phyloP scores from a whole-genome alignment of 2,888 invertebrate species.

The Caenorhabditis sulstoni region DNA sequence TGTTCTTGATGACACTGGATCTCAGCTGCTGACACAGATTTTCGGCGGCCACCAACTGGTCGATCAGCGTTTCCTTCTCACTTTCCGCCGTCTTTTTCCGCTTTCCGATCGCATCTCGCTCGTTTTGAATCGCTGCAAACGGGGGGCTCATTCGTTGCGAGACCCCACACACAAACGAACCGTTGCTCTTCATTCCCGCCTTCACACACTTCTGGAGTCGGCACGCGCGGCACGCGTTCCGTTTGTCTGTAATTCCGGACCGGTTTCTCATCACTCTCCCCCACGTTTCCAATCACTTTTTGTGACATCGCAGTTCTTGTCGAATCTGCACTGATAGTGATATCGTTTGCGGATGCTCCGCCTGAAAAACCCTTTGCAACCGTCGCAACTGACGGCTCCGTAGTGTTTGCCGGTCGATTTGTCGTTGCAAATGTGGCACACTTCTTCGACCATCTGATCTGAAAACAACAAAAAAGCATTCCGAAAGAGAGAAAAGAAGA shows the following conservation, averaged over 20 bases:
- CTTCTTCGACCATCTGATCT: conserved; percentile 64
- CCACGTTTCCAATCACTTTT: conserved; percentile 68
- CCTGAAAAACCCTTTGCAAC: conserved; percentile 80
- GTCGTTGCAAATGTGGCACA: conserved; percentile 77
- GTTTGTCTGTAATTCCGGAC: conserved; percentile 67
- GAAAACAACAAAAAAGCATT: background rate
- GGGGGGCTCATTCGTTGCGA: no score
- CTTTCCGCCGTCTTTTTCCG: conserved; percentile 65
- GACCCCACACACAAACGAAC: conserved; percentile 47
- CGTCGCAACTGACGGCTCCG: conserved; percentile 78
- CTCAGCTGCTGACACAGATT: conserved; percentile 73
- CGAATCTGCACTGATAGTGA: conserved; percentile 79
- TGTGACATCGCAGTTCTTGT: conserved; percentile 77
- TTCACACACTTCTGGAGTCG: conserved; percentile 71
- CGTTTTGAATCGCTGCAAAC: conserved; percentile 74
- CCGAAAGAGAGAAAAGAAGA: conserved; percentile 17
- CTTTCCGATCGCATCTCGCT: conserved; percentile 76
- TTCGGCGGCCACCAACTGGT: conserved; percentile 69
- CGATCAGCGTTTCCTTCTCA: conserved; percentile 62
- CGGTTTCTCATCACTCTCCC: background rate
- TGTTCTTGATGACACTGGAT: conserved; percentile 75
- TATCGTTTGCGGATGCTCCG: conserved; percentile 79
- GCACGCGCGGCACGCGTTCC: conserved; percentile 76
- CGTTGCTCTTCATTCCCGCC: conserved; percentile 75
- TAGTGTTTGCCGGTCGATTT: conserved; percentile 79